Base-by-base conservation (phyloP, 2,888 invertebrate genomes). In the Cantharis nigra region DNA sequence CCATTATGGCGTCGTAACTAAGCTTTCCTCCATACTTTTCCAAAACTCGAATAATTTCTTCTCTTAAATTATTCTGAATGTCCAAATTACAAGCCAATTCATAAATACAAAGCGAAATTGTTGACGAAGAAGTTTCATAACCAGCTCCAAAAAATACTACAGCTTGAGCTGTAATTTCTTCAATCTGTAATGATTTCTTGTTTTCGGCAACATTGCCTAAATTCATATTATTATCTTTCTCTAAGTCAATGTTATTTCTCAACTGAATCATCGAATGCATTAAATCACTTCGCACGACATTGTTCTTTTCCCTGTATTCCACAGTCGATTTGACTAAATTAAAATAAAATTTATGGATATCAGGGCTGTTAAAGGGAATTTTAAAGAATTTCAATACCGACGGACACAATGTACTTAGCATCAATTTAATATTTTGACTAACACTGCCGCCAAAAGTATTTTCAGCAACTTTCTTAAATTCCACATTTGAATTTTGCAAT, bases 81-180 rank as follows among this genome's bases (percentile, higher is more conserved):
- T 87, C 83, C 0, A 85, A 87, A 81, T 91, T 88, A 9, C 86
- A 84, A 3, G 91, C 89, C 63, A 92, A 82, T 81, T 90, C 90
- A 79, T 88, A 91, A n/a, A 91, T 82, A 1, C 87, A 87, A 78
- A 88, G 91, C 67, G 89, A 87, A 82, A 90, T 85, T 72, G 84
- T 83, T 13, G 85, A 83, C 3, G 88, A 87, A 5, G 87, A 87
- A 0, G 88, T 87, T 82, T 88, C 88, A 73, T 86, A 88, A 1
- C 87, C 87, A 13, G 87, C 88, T 9, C 80, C 73, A 18, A 86
- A 83, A 72, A 86, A 85, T 3, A 85, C 71, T 67, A 33, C 13
- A 33, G 2, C 13, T 1, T 33, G 13, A 0, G 33, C 33, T 13
- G 33, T 5, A 14, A 80, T 75, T 74, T 80, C 77, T n/a, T 78